Base-by-base conservation (phyloP, 2,888 invertebrate species). In the Lathronympha strigana region DNA sequence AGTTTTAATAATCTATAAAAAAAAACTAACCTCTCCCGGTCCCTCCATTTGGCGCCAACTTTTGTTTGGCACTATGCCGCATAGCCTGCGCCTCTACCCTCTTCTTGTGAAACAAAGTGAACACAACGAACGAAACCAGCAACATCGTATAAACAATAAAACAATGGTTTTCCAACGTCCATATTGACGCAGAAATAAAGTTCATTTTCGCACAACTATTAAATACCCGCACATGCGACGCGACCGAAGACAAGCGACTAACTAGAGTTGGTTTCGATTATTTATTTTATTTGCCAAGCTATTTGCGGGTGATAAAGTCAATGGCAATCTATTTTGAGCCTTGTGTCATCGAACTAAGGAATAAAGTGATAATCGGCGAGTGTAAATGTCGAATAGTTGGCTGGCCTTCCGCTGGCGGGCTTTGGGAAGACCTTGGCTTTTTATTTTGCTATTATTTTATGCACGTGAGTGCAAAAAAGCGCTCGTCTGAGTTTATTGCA, bases 91-190 rank as follows among this genome's bases (percentile, higher is more conserved):
- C 71, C 51, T 90, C 88, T 64, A 90, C 70, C 73, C 83, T 87
- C 75, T 85, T 85, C 72, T 87, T 89, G 69, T 92, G 90, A 54
- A 87, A 83, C 67, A 88, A 74, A 1, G 90, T 88, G 63, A 91
- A 90, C 8, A 75, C 80, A 19, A 90, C 72, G 66, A 92, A 92
- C 74, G 83, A 81, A 63, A 85, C 79, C 40, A 88, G 80, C 55
- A 92, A 71, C 1, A 80, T 80, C 4, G 85, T 83, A 62, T 91
- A 92, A 45, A 92, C 87, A 28, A 82, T 77, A 71, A 85, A 89
- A 83, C 90, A 92, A 73, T 92, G 87, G 43, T 87, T 85, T 72
- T 92, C 92, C 69, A 92, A 74, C 8, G 86, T 84, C 86, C 86
- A 90, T 66, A 92, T 83, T 1, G 81, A 80, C 4, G 86, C 64